Base-by-base conservation (phyloP, 2,888 invertebrate genomes). In the Horisme vitalbata region DNA sequence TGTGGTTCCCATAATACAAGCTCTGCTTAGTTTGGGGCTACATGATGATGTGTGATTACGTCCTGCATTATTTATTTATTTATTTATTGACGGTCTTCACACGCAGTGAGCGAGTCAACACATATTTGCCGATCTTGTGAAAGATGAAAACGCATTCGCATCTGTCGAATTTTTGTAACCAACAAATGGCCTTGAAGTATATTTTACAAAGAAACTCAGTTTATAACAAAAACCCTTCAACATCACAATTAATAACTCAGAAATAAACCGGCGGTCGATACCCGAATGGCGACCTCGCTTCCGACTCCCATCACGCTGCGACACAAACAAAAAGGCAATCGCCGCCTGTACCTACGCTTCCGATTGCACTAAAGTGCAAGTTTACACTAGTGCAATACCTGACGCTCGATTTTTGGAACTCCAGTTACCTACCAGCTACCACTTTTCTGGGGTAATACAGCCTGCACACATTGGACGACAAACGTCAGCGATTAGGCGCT, bases 271-370 rank as follows among this genome's bases (percentile, higher is more conserved):
- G 80, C 79, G 79, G 76, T 75, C 73, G 78, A 79, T 80, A 78
- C 72, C 74, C 73, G 76, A 79, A 78, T 72, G 73, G 75, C 79
- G 80, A 83, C 76, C 79, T 81, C 76, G 69, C 83, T 87, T 88
- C 87, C 87, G 88, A 83, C 80, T 81, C 67, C 83, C 85, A 83
- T 86, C 84, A 78, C 41, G 41, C 13, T 24, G 65, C 62, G 61
- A 65, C 71, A 68, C 75, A 83, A 85, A 86, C 85, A 88, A 87
- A 88, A 88, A 86, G 80, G 75, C 76, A 63, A 66, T 67, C 68
- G 79, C 79, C 24, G 35, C 35, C 79, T 11, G 5, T 2, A 79
- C 78, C 78, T 77, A 75, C 75, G 74, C 81, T 84, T 87, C 87
- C 88, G 86, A 86, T 84, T 88, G 85, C 81, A 75, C 68, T 81